Evolutionary conservation across 1,140 invertebrate genomes (phyloP), one percentile per base, ranked within the genome.

Genomic region (Manduca sexta): DNA sequence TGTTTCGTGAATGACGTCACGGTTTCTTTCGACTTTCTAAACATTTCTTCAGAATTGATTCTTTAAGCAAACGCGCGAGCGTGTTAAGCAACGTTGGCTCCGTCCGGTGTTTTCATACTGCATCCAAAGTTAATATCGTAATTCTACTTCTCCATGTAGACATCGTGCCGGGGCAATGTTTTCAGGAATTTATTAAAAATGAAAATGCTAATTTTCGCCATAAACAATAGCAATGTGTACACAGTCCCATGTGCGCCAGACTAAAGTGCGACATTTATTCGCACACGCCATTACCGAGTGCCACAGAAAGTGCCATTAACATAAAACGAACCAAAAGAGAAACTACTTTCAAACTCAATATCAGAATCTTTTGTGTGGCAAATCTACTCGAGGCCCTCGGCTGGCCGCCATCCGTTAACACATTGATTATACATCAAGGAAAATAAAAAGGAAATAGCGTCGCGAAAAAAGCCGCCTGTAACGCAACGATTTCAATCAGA

Each of bases 351-450:
- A 78, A 81, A 80, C 77, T 81, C 74, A 83, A 83, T 82, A 81
- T 83, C 74, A 70, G 69, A 78, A 74, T 76, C 77, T 83, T 79
- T 84, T 83, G 77, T 84, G 73, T 78, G 58, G 79, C 71, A 84
- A 84, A 82, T 83, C 74, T 84, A 81, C 67, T 84, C 67, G 52
- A 64, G 71, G 70, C 69, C 67, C 74, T 70, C 66, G 64, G 61
- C 52, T 70, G 66, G 65, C 73, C 75, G 70, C 79, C 74, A 75
- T 75, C 79, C 77, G 77, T 85, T 81, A 82, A 81, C 79, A 80
- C 74, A 85, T 85, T 83, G 78, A 85, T 83, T 85, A 85, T 85
- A 83, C 72, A 83, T 83, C 79, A 82, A 76, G 74, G 82, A 75
- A 84, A 80, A 83, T 77, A 77, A 82, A 83, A 81, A 74, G 69